A percentile compares a stretch with the other conserved stretches of the same genome.
phyloP scores from a whole-genome alignment of 1,140 invertebrate species.

The Polypedilum pembai region DNA sequence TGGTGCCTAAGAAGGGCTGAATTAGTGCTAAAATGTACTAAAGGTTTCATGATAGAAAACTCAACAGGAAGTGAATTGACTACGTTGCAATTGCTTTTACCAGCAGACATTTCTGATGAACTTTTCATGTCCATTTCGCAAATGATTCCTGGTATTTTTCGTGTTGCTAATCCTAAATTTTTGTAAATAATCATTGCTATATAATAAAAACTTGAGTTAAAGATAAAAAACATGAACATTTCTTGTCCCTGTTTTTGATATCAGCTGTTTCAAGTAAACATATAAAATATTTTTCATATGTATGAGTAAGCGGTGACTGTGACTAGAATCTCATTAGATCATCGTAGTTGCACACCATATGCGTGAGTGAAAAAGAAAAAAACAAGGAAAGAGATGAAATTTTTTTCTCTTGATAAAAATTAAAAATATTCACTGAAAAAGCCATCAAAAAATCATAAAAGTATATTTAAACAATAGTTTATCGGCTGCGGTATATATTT shows the following conservation, averaged over 20 bases:
- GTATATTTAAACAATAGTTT: neutral
- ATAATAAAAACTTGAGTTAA: too few relatives aligned
- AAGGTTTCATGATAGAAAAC: conserved; percentile 99
- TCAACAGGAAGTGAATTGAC: conserved; percentile 81
- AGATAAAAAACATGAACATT: too few relatives aligned
- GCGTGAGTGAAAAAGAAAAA: too few relatives aligned
- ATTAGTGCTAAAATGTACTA: conserved; percentile 95
- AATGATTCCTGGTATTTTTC: conserved; percentile 84
- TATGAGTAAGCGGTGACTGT: too few relatives aligned
- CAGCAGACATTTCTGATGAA: conserved; percentile 76
- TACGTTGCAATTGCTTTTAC: conserved; percentile 47
- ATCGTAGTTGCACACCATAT: too few relatives aligned
- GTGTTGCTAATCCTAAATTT: conserved; percentile 73
- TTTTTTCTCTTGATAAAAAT: neutral
- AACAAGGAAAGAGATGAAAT: neutral
- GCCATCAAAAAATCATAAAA: neutral
- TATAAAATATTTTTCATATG: too few relatives aligned
- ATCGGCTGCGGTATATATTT: neutral
- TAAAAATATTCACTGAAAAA: conserved; percentile 3
- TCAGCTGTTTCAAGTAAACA: too few relatives aligned
- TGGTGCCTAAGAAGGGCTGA: conserved; percentile 96
- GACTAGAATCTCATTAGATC: too few relatives aligned
- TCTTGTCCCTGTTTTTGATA: too few relatives aligned
- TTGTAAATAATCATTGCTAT: conserved; percentile 29
- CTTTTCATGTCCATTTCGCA: conserved; percentile 75